Evolutionary conservation across 2,113 vertebrate genomes (phyloP).

Genomic region (Saccopteryx leptura): DNA sequence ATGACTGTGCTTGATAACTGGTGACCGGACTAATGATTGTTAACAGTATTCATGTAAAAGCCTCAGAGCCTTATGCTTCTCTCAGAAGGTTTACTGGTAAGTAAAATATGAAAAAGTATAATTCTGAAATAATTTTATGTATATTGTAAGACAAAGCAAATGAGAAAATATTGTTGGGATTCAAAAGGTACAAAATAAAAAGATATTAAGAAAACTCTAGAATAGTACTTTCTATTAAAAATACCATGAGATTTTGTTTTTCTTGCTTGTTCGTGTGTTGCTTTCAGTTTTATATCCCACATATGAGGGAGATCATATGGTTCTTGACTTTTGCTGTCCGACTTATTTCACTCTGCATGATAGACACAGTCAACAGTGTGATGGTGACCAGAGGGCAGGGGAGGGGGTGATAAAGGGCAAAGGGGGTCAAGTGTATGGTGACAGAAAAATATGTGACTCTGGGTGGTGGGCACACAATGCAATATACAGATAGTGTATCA

Average conservation of each 20-base stretch:
- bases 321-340: not conserved
- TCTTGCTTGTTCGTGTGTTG: not conserved
- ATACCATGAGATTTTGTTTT: not conserved
- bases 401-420: not conserved
- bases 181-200: slow-evolving; percentile 4
- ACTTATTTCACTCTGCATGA: not conserved
- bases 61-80: not conserved
- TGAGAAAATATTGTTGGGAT: not conserved
- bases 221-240: slow-evolving; percentile 28
- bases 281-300: not conserved
- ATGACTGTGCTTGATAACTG: not conserved
- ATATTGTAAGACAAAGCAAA: not conserved
- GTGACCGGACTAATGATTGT: not conserved
- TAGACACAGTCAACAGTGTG: not conserved
- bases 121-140: slow-evolving; percentile 27
- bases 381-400: not conserved
- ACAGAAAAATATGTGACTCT: not conserved
- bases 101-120: not conserved
- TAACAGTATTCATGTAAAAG: not conserved
- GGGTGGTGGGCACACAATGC: not conserved
- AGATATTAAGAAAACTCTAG: not conserved
- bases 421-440: not conserved
- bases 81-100: not conserved
- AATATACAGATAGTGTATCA: not conserved
- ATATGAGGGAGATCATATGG: not conserved